Evolutionary conservation across 2,797 vertebrate species (phyloP).

Genomic region (Heliangelus exortis): DNA sequence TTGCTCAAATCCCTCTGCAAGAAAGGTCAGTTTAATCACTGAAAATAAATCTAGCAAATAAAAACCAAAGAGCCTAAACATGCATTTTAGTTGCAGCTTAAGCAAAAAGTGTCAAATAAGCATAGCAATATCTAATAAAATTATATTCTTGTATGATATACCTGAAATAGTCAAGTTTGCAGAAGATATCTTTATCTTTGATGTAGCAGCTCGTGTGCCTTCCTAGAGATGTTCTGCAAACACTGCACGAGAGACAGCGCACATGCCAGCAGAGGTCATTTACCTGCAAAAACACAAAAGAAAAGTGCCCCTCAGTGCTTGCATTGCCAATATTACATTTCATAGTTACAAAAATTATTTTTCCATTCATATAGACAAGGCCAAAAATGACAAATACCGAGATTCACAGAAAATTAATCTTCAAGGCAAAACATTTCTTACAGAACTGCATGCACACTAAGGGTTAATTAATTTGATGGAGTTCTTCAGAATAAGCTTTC

Average conservation of each 20-base stretch:
- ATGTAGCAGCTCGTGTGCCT: constrained; percentile 95
- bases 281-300: constrained; percentile 80
- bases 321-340: not conserved
- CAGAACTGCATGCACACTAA: not conserved
- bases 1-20: not conserved
- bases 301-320: not conserved
- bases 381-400: not conserved
- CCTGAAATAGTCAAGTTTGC: constrained; percentile 98
- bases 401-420: not conserved
- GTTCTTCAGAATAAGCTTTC: not conserved
- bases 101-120: not conserved
- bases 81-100: not conserved
- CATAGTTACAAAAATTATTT: not conserved
- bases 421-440: not conserved
- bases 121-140: not conserved
- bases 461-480: not conserved
- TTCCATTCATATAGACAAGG: not conserved
- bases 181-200: constrained; percentile 96
- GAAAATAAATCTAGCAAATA: not conserved
- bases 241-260: constrained; percentile 93
- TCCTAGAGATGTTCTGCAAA: constrained; percentile 91
- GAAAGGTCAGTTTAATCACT: not conserved
- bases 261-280: constrained; percentile 97
- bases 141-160: constrained; percentile 48
- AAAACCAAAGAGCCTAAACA: not conserved